Evolutionary conservation across 2,797 vertebrate genomes (phyloP).

Genomic region (Echiichthys vipera): DNA sequence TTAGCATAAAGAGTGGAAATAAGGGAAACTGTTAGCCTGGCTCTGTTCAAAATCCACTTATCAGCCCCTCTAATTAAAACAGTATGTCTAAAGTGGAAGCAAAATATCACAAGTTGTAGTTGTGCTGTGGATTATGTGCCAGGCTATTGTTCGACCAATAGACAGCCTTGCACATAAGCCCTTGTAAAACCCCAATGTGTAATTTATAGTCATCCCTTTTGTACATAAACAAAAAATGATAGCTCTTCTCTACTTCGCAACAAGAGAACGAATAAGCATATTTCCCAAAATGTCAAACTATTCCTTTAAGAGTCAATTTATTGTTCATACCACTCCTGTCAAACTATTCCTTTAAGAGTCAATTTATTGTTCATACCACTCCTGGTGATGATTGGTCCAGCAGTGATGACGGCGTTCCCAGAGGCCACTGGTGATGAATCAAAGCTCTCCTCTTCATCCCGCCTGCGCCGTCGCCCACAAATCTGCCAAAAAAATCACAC

Average conservation of each 20-base stretch:
- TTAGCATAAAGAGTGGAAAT: not conserved
- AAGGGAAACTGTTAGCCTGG: not conserved
- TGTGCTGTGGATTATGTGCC: not conserved
- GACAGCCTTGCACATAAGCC: too few species aligned
- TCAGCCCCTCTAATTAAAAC: too few species aligned
- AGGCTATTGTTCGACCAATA: not conserved
- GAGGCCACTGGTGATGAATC: conserved; percentile 84
- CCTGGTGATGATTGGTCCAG: conserved; percentile 96
- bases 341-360: conserved; percentile 24
- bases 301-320: conserved; percentile 16
- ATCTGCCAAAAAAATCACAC: conserved; percentile 83
- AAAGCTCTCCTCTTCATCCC: conserved; percentile 80
- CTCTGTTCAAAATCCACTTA: not conserved
- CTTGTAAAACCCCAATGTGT: not conserved
- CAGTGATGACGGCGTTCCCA: conserved; percentile 90
- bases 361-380: conserved; percentile 84
- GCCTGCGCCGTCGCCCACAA: conserved; percentile 90
- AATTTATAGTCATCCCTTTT: not conserved
- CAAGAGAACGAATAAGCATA: not conserved
- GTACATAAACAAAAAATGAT: too few species aligned
- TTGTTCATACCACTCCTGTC: conserved; percentile 88
- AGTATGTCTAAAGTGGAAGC: not conserved
- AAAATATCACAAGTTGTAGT: not conserved
- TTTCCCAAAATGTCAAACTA: conserved; percentile 8
- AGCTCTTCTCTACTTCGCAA: not conserved